Percentiles rank a stretch among this genome's conserved stretches.
Conservation (phyloP, 2,797 vertebrate species). For the Poecilia velifera region DNA sequence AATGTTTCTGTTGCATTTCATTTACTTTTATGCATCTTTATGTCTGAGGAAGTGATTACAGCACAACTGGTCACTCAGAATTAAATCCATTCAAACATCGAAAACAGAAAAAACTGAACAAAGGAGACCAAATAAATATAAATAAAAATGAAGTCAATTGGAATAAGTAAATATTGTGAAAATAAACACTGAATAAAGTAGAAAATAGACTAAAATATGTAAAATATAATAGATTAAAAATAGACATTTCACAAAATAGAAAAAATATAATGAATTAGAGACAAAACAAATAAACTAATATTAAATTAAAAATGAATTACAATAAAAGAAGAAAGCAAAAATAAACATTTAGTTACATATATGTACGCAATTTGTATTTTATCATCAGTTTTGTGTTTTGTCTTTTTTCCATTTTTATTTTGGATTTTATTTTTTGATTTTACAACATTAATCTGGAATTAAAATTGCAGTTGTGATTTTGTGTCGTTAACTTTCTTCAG, state of each 20-base stretch:
- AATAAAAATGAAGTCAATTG: not conserved
- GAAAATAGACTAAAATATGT: not conserved
- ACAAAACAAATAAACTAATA: not conserved
- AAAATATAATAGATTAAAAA: not conserved
- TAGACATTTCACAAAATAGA: not conserved
- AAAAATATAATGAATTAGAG: not conserved
- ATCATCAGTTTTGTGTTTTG: not conserved
- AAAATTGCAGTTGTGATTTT: not conserved
- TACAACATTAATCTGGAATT: not conserved
- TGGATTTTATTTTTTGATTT: not conserved
- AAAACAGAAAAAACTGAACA: not conserved
- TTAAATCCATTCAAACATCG: not conserved
- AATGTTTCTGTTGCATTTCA: not conserved
- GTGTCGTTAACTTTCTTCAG: not conserved
- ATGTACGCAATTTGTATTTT: not conserved
- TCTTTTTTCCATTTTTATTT: not conserved
- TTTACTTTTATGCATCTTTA: not conserved
- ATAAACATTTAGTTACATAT: not conserved
- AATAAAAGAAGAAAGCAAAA: not conserved
- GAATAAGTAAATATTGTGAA: not conserved
- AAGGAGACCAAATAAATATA: not conserved
- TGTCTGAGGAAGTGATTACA: not conserved
- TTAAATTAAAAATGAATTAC: not conserved
- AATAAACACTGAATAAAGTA: not conserved
- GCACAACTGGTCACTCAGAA: not conserved